These are phyloP conservation scores for Cloeon dipterum DNA, from an alignment of 2,888 invertebrate genomes.

Conservation along the genomic window DNA sequence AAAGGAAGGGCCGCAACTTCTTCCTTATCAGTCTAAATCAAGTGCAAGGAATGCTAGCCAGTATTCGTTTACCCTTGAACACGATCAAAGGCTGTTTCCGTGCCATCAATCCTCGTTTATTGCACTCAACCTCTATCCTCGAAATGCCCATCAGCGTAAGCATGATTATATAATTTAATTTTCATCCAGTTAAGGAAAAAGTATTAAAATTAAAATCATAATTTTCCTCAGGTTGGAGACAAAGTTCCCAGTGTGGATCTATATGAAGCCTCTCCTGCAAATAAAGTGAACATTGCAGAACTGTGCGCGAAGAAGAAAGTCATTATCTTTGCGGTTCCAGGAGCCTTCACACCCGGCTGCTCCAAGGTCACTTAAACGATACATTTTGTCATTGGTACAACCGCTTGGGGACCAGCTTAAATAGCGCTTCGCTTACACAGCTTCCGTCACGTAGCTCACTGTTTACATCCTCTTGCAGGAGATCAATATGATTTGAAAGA, in stretches of 20 bases:
- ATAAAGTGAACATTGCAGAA: conserved; percentile 57
- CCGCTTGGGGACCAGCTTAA: too few relatives aligned
- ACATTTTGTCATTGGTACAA: too few relatives aligned
- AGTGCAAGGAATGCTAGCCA: not conserved
- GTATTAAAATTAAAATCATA: not conserved
- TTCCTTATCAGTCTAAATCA: not conserved
- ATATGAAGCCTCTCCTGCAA: conserved; percentile 65
- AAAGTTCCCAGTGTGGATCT: conserved; percentile 53
- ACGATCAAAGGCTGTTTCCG: conserved; percentile 2
- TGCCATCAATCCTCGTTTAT: not conserved
- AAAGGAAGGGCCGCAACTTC: not conserved
- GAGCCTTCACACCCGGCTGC: conserved; percentile 87
- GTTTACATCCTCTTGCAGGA: too few relatives aligned
- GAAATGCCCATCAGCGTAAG: conserved; percentile 4
- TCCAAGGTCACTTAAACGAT: conserved; percentile 61
- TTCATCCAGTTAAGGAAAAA: not conserved
- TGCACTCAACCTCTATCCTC: conserved; percentile 3
- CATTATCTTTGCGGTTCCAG: conserved; percentile 76
- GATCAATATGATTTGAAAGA: too few relatives aligned
- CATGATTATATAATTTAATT: not conserved
- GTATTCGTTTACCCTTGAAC: not conserved
- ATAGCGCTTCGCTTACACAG: not conserved
- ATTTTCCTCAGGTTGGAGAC: conserved; percentile 50
- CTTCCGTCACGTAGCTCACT: too few relatives aligned
- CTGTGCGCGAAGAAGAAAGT: conserved; percentile 57